Percentiles rank a stretch among this genome's conserved stretches.
phyloP scores from a whole-genome alignment of 1,140 invertebrate species.

The Stegodyphus mimosarum region DNA sequence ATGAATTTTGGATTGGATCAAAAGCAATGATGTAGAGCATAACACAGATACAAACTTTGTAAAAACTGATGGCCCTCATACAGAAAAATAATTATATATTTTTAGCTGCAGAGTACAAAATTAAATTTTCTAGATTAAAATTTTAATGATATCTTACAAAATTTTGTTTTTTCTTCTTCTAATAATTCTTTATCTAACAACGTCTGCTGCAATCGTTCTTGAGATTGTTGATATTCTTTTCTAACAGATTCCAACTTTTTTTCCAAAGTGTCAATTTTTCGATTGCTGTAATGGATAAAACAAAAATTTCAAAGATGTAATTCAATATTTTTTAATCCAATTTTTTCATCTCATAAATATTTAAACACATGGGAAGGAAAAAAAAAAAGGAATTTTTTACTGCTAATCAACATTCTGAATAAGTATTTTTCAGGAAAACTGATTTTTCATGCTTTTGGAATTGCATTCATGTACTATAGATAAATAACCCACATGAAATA shows the following conservation, averaged over 20 bases:
- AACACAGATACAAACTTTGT: too few species aligned
- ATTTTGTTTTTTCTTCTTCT: slow-evolving; percentile 42
- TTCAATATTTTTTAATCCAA: not conserved
- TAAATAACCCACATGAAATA: too few species aligned
- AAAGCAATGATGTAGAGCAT: too few species aligned
- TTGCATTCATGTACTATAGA: too few species aligned
- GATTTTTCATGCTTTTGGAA: too few species aligned
- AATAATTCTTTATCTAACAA: slow-evolving; percentile 44
- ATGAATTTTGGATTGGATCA: too few species aligned
- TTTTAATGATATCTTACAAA: slow-evolving; percentile 17
- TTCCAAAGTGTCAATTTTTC: slow-evolving; percentile 26
- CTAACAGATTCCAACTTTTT: slow-evolving; percentile 9
- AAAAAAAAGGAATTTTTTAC: not conserved
- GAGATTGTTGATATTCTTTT: slow-evolving; percentile 7
- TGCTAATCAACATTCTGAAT: too few species aligned
- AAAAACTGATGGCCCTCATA: too few species aligned
- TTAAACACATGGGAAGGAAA: not conserved
- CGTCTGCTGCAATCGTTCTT: not conserved
- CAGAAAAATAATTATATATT: too few species aligned
- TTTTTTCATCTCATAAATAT: not conserved
- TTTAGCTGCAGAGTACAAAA: too few species aligned
- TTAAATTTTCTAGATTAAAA: too few species aligned
- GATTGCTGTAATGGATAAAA: not conserved
- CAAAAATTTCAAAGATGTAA: not conserved
- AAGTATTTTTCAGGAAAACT: too few species aligned